Base-by-base conservation (phyloP, 2,113 vertebrate genomes). In the Hydrochoerus hydrochaeris region DNA sequence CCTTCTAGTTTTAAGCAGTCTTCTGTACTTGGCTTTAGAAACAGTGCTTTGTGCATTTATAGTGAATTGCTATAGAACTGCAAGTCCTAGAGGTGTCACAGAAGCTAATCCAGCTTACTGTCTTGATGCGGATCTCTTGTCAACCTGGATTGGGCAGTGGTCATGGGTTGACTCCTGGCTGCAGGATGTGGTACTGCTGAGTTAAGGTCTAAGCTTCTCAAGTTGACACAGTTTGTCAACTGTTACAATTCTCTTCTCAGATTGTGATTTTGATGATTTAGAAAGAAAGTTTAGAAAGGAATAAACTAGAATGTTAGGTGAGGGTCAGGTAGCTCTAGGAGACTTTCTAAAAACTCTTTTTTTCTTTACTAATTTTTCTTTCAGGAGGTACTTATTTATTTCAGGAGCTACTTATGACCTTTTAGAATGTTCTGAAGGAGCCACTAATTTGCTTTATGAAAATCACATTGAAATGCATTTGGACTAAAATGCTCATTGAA, bases 11-110 rank as follows among this genome's bases (percentile, higher is more conserved):
- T 95, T 84, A 97, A 85, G 85, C 75, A 91, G 60, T 6, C 49
- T 52, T 96, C 94, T 97, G 97, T 97, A 96, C 81, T 97, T 95
- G 85, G 90, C 63, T 85, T 78, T 90, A 85, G 89, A 96, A 91
- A 93, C 82, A 63, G 65, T 85, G 89, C 80, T 97, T 95, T 93
- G 96, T 97, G 97, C 95, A 83, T 96, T 96, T 95, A 96, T 69
- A 97, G 0, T 96, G 94, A 95, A 30, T 96, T 94, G 92, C 77
- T 75, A 88, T 67, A 88, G 35, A 84, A 93, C 71, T 86, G 46
- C 63, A 95, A 22, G 90, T 87, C 85, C 94, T 11, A 38, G 63
- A 58, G 71, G 35, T 38, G 86, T 26, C 41, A 95, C 54, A 86
- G 41, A 95, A 92, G 78, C 58, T 92, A 95, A n/a, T 87, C 75